phyloP scores from a whole-genome alignment of 2,797 vertebrate genomes.

The Tragelaphus eurycerus region DNA sequence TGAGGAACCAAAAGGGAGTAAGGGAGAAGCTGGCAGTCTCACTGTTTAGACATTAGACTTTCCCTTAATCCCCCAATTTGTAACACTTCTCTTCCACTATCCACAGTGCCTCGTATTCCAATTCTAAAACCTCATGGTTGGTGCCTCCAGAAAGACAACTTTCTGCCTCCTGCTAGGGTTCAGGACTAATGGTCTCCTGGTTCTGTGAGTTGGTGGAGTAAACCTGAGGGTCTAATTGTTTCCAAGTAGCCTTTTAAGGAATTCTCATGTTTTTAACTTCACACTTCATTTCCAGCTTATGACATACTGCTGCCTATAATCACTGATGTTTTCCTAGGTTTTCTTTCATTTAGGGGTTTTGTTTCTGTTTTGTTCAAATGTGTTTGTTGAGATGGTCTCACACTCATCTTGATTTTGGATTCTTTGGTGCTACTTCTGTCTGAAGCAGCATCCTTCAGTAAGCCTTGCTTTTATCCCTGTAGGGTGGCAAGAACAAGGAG shows the following conservation, averaged over 20 bases:
- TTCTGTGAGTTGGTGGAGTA: not conserved
- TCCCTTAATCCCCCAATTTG: not conserved
- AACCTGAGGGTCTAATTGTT: not conserved
- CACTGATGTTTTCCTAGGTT: not conserved
- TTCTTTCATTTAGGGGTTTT: not conserved
- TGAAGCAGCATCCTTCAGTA: not conserved
- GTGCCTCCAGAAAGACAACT: not conserved
- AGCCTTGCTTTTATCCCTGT: not conserved
- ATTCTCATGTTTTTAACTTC: not conserved
- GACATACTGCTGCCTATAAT: not conserved
- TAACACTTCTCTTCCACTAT: not conserved
- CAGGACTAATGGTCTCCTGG: not conserved
- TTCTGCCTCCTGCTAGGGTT: not conserved
- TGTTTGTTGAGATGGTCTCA: not conserved
- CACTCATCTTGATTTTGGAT: not conserved
- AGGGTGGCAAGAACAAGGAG: not conserved
- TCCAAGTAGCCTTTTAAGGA: not conserved
- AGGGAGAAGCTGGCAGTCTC: not conserved
- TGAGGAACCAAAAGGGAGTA: not conserved
- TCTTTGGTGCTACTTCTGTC: not conserved
- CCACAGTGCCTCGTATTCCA: not conserved
- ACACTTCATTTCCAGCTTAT: not conserved
- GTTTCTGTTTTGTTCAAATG: not conserved
- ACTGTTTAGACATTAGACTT: not conserved
- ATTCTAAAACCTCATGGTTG: not conserved